Percentiles rank a stretch among this genome's conserved stretches.
Evolutionary conservation across 2,113 vertebrate genomes (phyloP).

Genomic region (Indicator maculatus): DNA sequence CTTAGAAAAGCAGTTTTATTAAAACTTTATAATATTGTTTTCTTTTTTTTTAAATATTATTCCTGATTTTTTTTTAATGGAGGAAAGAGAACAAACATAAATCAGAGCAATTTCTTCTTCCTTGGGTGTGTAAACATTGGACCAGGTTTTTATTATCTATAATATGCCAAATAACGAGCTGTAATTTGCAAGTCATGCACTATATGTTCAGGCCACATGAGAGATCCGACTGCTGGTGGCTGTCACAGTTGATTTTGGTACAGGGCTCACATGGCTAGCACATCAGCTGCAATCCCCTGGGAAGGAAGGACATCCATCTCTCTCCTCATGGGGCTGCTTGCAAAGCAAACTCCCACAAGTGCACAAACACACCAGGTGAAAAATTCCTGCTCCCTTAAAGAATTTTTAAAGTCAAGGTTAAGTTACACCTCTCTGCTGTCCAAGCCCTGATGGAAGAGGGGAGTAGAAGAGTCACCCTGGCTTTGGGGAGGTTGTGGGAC

Average conservation of each 20-base stretch:
- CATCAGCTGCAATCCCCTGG: neutral
- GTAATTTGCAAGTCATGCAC: neutral
- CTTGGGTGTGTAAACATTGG: neutral
- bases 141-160: neutral
- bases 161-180: neutral
- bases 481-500: neutral
- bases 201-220: neutral
- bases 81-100: neutral
- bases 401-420: neutral
- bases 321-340: fast-evolving
- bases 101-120: neutral
- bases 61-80: neutral
- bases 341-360: neutral
- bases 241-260: neutral
- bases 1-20: neutral
- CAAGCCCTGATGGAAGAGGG: neutral
- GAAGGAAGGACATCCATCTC: neutral
- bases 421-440: neutral
- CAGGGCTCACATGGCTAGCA: fast-evolving
- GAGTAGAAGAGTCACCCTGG: neutral
- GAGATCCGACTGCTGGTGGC: neutral
- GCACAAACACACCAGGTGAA: neutral
- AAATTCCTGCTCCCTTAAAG: neutral
- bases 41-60: too few species aligned
- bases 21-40: neutral